phyloP scores from a whole-genome alignment of 2,797 vertebrate genomes.

The Momotus momota region DNA sequence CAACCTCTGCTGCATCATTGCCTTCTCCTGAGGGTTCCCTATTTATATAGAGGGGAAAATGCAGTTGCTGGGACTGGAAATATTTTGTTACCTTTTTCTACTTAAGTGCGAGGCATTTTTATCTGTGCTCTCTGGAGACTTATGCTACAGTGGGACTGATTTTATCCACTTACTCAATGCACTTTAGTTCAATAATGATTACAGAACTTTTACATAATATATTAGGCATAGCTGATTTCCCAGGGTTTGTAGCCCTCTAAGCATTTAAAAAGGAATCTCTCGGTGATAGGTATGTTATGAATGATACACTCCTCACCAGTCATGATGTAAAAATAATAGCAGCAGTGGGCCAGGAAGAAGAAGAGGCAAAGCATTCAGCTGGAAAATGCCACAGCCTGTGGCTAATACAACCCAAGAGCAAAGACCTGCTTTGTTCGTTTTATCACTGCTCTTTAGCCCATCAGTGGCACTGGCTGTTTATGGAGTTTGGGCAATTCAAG shows the following conservation, averaged over 20 bases:
- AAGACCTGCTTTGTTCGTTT: neutral
- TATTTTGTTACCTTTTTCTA: conserved; percentile 75
- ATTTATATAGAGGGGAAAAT: conserved; percentile 74
- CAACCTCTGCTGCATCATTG: conserved; percentile 55
- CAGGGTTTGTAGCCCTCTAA: conserved; percentile 58
- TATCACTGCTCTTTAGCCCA: neutral
- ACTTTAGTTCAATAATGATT: conserved; percentile 75
- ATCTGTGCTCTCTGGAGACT: conserved; percentile 78
- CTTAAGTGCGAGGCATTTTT: conserved; percentile 75
- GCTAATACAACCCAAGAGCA: neutral
- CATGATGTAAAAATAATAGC: conserved; percentile 32
- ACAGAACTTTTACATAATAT: conserved; percentile 78
- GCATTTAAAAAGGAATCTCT: conserved; percentile 44
- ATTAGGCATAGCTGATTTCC: conserved; percentile 75
- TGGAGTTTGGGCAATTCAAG: neutral
- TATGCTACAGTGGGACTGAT: conserved; percentile 75
- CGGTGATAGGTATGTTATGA: conserved; percentile 52
- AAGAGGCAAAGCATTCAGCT: neutral
- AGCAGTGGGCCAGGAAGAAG: neutral
- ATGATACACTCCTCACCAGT: conserved; percentile 29
- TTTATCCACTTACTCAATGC: conserved; percentile 79
- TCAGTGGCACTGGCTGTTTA: neutral
- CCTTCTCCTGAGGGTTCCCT: conserved; percentile 76
- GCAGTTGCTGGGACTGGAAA: conserved; percentile 77
- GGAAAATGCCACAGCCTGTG: conserved; percentile 30